A percentile compares a stretch with the other conserved stretches of the same genome.
Conservation (phyloP, 2,113 vertebrate species). For the Trochalopteron elliotii region DNA sequence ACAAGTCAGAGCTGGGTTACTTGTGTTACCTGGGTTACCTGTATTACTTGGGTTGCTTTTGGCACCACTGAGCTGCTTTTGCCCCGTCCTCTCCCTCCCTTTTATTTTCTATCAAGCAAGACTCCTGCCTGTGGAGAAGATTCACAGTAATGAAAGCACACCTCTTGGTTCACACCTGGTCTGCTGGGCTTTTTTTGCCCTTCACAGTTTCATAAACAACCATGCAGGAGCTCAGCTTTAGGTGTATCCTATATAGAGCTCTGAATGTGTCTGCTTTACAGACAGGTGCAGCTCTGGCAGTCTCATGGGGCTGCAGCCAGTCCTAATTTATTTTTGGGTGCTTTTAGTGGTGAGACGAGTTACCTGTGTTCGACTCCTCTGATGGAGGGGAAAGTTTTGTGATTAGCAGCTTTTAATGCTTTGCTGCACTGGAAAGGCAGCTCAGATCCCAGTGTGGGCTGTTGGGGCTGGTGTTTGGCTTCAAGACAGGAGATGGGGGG, state of each 20-base stretch:
- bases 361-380: neutral
- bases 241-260: neutral
- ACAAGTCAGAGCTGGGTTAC: neutral
- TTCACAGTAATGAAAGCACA: neutral
- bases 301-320: neutral
- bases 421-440: neutral
- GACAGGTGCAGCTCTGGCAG: neutral
- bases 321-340: neutral
- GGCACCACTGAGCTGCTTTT: neutral
- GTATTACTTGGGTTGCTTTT: neutral
- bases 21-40: neutral
- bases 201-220: neutral
- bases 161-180: neutral
- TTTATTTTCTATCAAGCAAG: neutral
- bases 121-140: neutral
- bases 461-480: neutral
- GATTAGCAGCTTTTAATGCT: neutral
- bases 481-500: neutral
- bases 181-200: neutral
- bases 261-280: neutral
- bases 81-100: neutral
- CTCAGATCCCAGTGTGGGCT: neutral
- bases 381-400: neutral
- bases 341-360: neutral
- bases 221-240: neutral